Evolutionary conservation across 2,888 invertebrate species (phyloP).

Genomic region (Malthinus seriepunctatus): DNA sequence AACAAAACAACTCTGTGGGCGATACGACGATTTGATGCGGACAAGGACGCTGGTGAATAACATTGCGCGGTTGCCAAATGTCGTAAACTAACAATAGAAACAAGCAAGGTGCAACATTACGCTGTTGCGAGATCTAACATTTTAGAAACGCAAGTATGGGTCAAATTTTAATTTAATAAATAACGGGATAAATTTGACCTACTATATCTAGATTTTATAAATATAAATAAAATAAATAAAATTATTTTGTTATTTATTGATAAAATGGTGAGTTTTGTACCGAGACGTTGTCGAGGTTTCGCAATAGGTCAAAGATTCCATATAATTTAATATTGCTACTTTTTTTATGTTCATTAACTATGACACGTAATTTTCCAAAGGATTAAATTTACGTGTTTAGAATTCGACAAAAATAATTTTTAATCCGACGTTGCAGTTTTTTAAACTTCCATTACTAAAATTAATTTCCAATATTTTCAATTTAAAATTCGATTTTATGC

Average conservation of each 20-base stretch:
- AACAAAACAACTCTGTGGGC: slow-evolving; percentile 26
- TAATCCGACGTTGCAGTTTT: too few relatives aligned
- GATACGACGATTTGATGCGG: slow-evolving; percentile 27
- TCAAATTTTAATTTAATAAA: slow-evolving; percentile 24
- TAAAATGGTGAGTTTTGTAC: too few relatives aligned
- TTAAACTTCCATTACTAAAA: too few relatives aligned
- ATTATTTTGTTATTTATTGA: too few relatives aligned
- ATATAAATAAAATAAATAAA: too few relatives aligned
- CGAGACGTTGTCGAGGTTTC: too few relatives aligned
- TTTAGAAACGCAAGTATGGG: slow-evolving; percentile 14
- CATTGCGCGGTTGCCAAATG: slow-evolving; percentile 30
- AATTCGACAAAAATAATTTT: too few relatives aligned
- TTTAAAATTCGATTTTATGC: too few relatives aligned
- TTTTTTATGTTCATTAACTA: too few relatives aligned
- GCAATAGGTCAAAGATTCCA: slow-evolving; percentile 3
- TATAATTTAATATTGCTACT: not conserved
- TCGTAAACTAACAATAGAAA: slow-evolving; percentile 26
- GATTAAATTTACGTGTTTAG: too few relatives aligned
- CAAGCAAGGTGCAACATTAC: slow-evolving; percentile 26
- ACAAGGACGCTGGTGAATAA: slow-evolving; percentile 36
- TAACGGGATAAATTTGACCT: slow-evolving; percentile 28
- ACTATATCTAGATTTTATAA: slow-evolving; percentile 4
- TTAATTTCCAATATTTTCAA: too few relatives aligned
- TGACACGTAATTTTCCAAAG: too few relatives aligned
- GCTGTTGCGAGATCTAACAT: slow-evolving; percentile 20